These are phyloP conservation scores for Meteorus sp. DNA, from an alignment of 1,140 invertebrate species.

Conservation along the genomic window DNA sequence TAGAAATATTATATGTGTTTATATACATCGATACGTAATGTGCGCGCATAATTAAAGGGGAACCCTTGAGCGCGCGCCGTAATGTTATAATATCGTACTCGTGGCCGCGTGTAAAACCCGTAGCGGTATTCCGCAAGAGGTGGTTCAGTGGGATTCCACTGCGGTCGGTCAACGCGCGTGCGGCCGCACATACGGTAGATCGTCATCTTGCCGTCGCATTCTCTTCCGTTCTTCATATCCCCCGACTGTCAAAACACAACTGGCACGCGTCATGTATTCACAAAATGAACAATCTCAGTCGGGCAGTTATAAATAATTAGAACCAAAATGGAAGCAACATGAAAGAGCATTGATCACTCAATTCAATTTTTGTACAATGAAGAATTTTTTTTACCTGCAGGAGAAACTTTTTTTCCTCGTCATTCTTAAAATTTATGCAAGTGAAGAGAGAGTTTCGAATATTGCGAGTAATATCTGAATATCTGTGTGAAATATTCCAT, in stretches of 20 bases:
- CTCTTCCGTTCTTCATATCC: neutral
- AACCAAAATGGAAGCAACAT: too few relatives aligned
- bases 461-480: too few relatives aligned
- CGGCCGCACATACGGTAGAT: constrained; percentile 18
- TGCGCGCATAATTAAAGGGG: constrained; percentile 24
- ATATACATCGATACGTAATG: constrained; percentile 9
- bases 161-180: constrained; percentile 26
- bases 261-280: neutral
- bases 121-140: constrained; percentile 25
- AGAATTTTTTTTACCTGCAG: too few relatives aligned
- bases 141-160: constrained; percentile 26
- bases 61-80: constrained; percentile 13
- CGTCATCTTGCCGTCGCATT: constrained; percentile 14
- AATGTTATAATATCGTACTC: constrained; percentile 24
- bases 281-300: constrained; percentile 1
- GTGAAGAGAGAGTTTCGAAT: too few relatives aligned
- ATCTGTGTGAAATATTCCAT: too few relatives aligned
- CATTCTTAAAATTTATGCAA: too few relatives aligned
- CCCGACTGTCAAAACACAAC: neutral
- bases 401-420: too few relatives aligned
- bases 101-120: constrained; percentile 23
- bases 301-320: too few relatives aligned
- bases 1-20: too few relatives aligned
- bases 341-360: neutral
- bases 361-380: too few relatives aligned